These are phyloP conservation scores for Natator depressus DNA, from an alignment of 2,113 vertebrate species.

Conservation along the genomic window DNA sequence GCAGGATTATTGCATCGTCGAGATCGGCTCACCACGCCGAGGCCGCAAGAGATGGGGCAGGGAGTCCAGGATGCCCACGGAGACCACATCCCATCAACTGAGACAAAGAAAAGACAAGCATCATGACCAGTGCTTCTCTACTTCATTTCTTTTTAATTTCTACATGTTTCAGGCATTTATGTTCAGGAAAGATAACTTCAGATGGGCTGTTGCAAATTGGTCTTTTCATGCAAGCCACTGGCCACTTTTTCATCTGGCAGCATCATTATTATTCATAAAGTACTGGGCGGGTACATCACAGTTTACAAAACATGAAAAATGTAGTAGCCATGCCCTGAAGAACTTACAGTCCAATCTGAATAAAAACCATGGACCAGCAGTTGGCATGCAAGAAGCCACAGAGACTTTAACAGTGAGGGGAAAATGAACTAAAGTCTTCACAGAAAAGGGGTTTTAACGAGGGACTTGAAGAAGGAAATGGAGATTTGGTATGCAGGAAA, in stretches of 20 bases:
- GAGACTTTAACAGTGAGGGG: not conserved
- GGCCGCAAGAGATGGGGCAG: slow-evolving; percentile 23
- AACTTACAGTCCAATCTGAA: not conserved
- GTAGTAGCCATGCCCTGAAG: not conserved
- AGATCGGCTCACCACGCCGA: not conserved
- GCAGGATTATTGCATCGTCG: not conserved
- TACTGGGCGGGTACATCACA: not conserved
- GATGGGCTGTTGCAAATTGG: not conserved
- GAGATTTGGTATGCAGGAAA: not conserved
- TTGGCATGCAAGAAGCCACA: not conserved
- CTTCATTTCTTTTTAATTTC: not conserved
- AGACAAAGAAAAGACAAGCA: not conserved
- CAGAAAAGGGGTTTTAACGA: not conserved
- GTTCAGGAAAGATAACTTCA: not conserved
- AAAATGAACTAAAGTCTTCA: not conserved
- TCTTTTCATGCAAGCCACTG: not conserved
- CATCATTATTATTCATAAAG: not conserved
- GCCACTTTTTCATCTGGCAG: not conserved
- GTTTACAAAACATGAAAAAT: not conserved
- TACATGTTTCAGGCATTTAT: not conserved
- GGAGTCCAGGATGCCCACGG: not conserved
- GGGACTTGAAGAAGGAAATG: not conserved
- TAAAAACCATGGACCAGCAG: not conserved
- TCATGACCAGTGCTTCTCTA: not conserved
- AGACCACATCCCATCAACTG: slow-evolving; percentile 43